These are phyloP conservation scores for Drosophila mimica DNA, from an alignment of 2,888 invertebrate species.

Conservation along the genomic window DNA sequence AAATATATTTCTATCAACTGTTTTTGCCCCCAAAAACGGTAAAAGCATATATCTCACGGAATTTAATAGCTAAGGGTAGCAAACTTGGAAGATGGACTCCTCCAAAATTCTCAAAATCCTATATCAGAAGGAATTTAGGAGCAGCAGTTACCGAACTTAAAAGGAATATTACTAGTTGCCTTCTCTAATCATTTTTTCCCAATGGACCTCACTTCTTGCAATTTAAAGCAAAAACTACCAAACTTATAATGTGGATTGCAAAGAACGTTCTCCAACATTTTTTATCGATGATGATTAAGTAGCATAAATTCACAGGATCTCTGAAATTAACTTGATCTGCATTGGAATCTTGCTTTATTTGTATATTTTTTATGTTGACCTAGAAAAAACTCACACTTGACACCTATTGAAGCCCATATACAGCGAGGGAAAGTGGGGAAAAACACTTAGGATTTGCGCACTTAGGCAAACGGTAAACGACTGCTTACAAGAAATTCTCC, in stretches of 20 bases:
- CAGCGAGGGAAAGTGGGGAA: not conserved
- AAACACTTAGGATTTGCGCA: slow-evolving; percentile 25
- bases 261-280: too few species aligned
- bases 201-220: too few species aligned
- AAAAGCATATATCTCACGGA: too few species aligned
- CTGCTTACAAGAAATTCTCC: slow-evolving; percentile 21
- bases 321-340: not conserved
- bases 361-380: not conserved
- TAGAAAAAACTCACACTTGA: not conserved
- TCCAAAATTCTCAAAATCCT: too few species aligned
- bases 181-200: too few species aligned
- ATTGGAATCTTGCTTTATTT: not conserved
- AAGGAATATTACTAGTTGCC: too few species aligned
- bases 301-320: not conserved
- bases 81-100: too few species aligned
- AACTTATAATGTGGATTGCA: not conserved
- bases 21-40: too few species aligned
- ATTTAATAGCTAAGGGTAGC: too few species aligned
- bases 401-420: not conserved
- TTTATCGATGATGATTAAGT: not conserved
- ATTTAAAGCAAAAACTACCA: not conserved
- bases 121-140: too few species aligned
- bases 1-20: too few species aligned
- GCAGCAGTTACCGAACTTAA: too few species aligned
- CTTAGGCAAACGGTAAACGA: slow-evolving; percentile 20